Conservation (phyloP, 1,140 invertebrate species). For the Neodiprion virginianus region DNA sequence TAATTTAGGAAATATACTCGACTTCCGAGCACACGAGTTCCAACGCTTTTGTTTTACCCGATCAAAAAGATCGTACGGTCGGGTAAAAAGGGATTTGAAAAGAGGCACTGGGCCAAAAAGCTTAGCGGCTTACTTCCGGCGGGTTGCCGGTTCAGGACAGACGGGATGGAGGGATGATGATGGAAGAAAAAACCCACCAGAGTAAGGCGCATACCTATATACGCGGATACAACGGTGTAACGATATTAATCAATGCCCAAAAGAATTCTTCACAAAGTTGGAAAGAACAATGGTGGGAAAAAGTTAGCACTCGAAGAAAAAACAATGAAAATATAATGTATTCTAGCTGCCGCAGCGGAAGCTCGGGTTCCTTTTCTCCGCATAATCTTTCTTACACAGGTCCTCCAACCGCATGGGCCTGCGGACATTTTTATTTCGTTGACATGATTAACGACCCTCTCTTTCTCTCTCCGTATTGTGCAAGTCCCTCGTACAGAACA, state of each 20-base stretch:
- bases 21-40: no score
- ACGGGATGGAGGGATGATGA: not conserved
- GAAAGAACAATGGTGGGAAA: not conserved
- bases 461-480: no score
- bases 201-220: not conserved
- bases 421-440: slow-evolving; percentile 40
- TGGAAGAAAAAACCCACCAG: not conserved
- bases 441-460: slow-evolving; percentile 47
- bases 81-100: no score
- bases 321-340: slow-evolving; percentile 44
- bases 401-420: slow-evolving; percentile 13
- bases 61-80: no score
- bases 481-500: not conserved
- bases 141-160: not conserved
- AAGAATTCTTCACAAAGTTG: not conserved
- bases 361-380: slow-evolving; percentile 26
- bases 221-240: not conserved
- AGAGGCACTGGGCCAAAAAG: not conserved
- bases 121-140: not conserved
- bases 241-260: slow-evolving; percentile 5
- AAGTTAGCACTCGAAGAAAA: slow-evolving; percentile 15
- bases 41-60: no score
- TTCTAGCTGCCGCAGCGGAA: slow-evolving; percentile 22
- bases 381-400: slow-evolving; percentile 46
- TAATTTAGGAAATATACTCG: no score